Base-by-base conservation (phyloP, 2,888 invertebrate species). In the Brachyptera risi region DNA sequence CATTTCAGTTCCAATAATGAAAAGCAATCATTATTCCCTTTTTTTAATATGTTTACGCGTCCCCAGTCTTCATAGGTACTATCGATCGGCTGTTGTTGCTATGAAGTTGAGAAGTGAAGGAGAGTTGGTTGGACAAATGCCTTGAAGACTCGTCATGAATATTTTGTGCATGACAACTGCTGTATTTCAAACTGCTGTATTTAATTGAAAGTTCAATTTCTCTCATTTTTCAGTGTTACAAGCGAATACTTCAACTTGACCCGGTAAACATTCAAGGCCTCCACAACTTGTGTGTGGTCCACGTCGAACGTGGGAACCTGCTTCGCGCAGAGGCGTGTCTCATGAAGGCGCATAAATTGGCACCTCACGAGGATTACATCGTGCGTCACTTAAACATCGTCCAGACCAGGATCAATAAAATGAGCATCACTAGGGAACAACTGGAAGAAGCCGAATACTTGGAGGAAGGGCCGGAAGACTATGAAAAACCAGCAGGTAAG, bases 231-330 rank as follows among this genome's bases (percentile, higher is more conserved):
- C 80, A 92, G 88, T 96, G 96, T 73, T 97, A 97, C 77, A 85
- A 87, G 58, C 85, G 87, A 65, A 96, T 97, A 68, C 76, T 96
- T 13, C 86, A 88, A 68, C 75, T 92, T 65, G 96, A 97, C 69
- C 89, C 96, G 0, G 86, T 87, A 68, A 95, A 96, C 74, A 90
- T 94, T 65, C 96, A 96, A 78, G 96, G 95, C 0, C 80, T 92
- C 44, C 97, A 97, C 79, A 97, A 97, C 76, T 80, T 97, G 23
- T 97, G 97, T 76, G 97, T 97, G 5, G 96, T 97, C 0, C 90
- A 90, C 68, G 96, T 97, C 4, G 96, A 97, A 75, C 83, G 92
- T 37, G 95, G 95, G 9, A 86, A 90, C 69, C 79, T 97, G 26
- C 80, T 85, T n/a, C 79, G 84, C 58, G 97, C 96, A 0, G 91